Conservation (phyloP, 2,797 vertebrate species). For the Hylomyscus alleni region DNA sequence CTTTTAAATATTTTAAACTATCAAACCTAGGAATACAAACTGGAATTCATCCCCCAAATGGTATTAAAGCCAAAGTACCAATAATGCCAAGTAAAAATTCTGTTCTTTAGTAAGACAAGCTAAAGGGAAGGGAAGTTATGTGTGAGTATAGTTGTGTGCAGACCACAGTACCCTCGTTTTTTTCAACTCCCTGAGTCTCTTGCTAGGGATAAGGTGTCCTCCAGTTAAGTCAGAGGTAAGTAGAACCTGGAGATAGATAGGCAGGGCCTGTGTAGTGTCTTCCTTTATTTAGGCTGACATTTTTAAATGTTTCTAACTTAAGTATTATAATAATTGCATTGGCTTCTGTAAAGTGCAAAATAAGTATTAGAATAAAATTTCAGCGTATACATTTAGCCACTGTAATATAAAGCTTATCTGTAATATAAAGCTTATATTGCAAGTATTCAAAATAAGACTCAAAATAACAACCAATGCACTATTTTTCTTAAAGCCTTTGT, state of each 20-base stretch:
- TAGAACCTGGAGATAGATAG: constrained; percentile 35
- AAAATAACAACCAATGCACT: background rate
- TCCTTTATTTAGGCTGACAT: background rate
- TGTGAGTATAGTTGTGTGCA: background rate
- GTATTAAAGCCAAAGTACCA: constrained; percentile 7
- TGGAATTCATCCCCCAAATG: constrained; percentile 17
- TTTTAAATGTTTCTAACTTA: constrained; percentile 57
- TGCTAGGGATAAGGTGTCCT: constrained; percentile 22
- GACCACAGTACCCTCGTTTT: background rate
- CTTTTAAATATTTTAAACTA: constrained; percentile 49
- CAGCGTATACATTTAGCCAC: constrained; percentile 30
- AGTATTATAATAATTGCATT: constrained; percentile 33
- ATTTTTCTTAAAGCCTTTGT: constrained; percentile 54
- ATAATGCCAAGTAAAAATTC: constrained; percentile 21
- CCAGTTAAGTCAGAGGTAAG: background rate
- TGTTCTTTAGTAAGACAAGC: constrained; percentile 2
- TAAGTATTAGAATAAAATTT: constrained; percentile 50
- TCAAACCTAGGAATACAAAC: constrained; percentile 4
- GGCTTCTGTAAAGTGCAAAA: constrained; percentile 24
- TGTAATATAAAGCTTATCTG: constrained; percentile 19
- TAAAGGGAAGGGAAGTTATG: background rate
- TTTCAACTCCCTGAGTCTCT: constrained; percentile 30
- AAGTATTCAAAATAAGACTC: constrained; percentile 10
- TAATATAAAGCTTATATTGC: constrained; percentile 37
- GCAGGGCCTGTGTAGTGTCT: constrained; percentile 32